Conservation (phyloP, 1,140 invertebrate species). For the Drosophila melanica region DNA sequence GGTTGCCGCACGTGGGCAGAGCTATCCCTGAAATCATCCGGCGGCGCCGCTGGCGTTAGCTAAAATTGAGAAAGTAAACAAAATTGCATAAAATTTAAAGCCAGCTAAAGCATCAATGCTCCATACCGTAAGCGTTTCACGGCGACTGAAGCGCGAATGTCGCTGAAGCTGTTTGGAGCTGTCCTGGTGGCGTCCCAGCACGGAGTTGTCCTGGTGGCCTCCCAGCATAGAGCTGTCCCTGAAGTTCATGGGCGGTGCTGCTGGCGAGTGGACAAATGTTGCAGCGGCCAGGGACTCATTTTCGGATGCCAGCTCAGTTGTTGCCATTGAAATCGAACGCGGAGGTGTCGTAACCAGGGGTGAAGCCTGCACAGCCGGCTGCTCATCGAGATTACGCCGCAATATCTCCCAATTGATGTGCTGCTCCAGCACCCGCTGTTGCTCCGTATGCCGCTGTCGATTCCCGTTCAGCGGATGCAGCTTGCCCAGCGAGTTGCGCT, state of each 20-base stretch:
- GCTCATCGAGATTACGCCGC: conserved; percentile 45
- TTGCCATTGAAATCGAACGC: not conserved
- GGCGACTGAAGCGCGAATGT: not conserved
- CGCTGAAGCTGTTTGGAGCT: not conserved
- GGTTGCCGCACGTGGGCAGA: not conserved
- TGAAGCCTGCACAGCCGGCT: not conserved
- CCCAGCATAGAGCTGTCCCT: not conserved
- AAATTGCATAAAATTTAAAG: not conserved
- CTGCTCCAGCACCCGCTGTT: conserved; percentile 45
- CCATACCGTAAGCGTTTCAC: conserved; percentile 1
- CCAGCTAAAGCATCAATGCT: not conserved
- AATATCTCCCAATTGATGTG: conserved; percentile 58
- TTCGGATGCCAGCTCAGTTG: not conserved
- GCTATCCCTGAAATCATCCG: conserved; percentile 5
- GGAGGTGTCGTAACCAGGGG: not conserved
- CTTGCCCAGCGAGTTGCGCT: conserved; percentile 60
- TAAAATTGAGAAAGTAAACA: not conserved
- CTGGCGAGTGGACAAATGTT: not conserved
- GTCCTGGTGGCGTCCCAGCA: not conserved
- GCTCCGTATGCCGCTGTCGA: conserved; percentile 9
- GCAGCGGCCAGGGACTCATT: not conserved
- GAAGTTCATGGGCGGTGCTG: conserved; percentile 4
- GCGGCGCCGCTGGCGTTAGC: conserved; percentile 4
- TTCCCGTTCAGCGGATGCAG: conserved; percentile 41
- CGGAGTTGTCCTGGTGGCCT: not conserved